phyloP scores from a whole-genome alignment of 1,140 invertebrate species.

The Tetramorium alpestre region DNA sequence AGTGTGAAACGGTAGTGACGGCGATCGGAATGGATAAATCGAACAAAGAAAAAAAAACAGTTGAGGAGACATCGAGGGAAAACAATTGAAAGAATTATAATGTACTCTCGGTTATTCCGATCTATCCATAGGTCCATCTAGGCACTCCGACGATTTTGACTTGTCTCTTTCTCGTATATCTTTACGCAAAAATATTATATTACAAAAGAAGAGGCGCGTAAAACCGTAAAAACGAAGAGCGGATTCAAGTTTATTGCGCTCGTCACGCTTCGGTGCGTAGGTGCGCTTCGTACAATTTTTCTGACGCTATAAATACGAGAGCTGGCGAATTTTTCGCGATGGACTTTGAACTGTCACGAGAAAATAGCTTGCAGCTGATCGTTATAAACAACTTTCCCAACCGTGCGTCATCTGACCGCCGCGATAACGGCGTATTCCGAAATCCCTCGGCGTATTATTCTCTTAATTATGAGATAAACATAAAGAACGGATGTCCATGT shows the following conservation, averaged over 20 bases:
- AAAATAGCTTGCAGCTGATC: slow-evolving; percentile 51
- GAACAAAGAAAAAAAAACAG: too few species aligned
- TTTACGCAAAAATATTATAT: neutral
- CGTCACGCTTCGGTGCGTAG: neutral
- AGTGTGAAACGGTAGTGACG: neutral
- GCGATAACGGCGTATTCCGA: neutral
- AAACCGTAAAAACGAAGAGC: neutral
- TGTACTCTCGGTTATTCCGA: too few species aligned
- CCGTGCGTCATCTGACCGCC: slow-evolving; percentile 17
- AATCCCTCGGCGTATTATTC: neutral
- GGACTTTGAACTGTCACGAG: slow-evolving; percentile 46
- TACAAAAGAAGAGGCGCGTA: neutral
- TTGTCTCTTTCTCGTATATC: neutral
- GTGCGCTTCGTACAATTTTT: neutral
- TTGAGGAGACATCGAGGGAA: too few species aligned
- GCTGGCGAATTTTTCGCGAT: neutral
- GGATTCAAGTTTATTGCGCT: neutral
- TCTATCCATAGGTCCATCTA: too few species aligned
- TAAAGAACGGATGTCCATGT: neutral
- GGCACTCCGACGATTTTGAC: neutral
- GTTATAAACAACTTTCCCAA: slow-evolving; percentile 52
- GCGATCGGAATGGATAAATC: neutral
- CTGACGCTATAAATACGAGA: neutral
- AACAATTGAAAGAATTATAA: too few species aligned
- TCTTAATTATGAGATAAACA: neutral